Base-by-base conservation (phyloP, 2,888 invertebrate species). In the Biston stratarius region DNA sequence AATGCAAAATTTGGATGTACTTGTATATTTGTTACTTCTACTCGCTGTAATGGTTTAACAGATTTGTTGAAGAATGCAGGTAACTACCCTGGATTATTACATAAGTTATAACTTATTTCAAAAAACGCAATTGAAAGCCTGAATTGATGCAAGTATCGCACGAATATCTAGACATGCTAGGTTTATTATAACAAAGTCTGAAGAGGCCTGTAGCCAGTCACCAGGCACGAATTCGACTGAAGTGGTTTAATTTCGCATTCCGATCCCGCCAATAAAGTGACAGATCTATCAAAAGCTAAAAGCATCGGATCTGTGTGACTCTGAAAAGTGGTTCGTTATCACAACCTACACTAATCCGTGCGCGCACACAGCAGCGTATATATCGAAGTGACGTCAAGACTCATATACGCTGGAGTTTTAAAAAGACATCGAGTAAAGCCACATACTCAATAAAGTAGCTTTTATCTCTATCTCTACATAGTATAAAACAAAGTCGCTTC, bases 271-370 rank as follows among this genome's bases (percentile, higher is more conserved):
- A 72, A 73, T 77, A 73, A 73, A 73, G 67, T 71, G 74, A 77
- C 74, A 73, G 69, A 61, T 72, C 72, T 71, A 77, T 79, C 74
- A 70, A 74, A 74, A 67, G 70, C 72, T 72, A 74, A 72, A 71
- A 73, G 70, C 73, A 64, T 61, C 49, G 62, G 59, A 56, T 74
- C 72, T 76, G 69, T 61, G 69, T 60, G 49, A 68, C 36, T 64
- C 68, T 69, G 71, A 59, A 63, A 69, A 74, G 67, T 73, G 69
- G 52, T 67, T 67, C 61, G 60, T 55, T 70, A 73, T 73, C 65
- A 24, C 34, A 15, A 42, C 38, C 33, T 40, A 48, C 47, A 47
- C 10, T 48, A 8, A 15, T 5, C 44, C 24, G 24, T 11, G 24
- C 24, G 48, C 11, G 11, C 48, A 48, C 33, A 6, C 10, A 5